These are phyloP conservation scores for Gastrophryne carolinensis DNA, from an alignment of 2,797 vertebrate genomes.

Conservation along the genomic window DNA sequence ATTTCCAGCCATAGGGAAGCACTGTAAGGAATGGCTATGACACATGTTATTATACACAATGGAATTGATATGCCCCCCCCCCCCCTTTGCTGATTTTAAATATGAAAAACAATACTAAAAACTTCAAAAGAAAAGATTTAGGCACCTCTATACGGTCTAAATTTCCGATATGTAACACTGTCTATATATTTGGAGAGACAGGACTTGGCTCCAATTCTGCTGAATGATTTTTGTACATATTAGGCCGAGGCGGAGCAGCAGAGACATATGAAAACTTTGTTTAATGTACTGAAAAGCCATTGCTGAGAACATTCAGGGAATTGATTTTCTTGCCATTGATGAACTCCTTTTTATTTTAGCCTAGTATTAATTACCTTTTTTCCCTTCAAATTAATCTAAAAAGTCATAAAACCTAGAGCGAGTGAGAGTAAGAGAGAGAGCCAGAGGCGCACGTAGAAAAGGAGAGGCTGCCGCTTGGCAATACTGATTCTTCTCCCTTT, in stretches of 20 bases:
- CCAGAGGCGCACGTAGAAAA: constrained; percentile 66
- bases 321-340: constrained; percentile 87
- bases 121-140: too few species aligned
- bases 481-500: constrained; percentile 40
- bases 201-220: constrained; percentile 67
- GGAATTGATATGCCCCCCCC: too few species aligned
- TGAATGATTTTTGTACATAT: constrained; percentile 75
- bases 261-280: constrained; percentile 84
- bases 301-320: constrained; percentile 84
- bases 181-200: constrained; percentile 48
- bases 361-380: constrained; percentile 74
- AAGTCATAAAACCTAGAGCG: constrained; percentile 82
- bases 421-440: too few species aligned
- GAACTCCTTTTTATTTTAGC: constrained; percentile 83
- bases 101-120: too few species aligned
- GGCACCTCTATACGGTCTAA: too few species aligned
- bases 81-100: too few species aligned
- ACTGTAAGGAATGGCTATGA: too few species aligned
- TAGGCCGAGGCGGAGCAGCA: constrained; percentile 72
- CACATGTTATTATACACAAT: too few species aligned
- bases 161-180: too few species aligned
- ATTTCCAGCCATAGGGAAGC: too few species aligned
- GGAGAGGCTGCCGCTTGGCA: background rate
- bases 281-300: constrained; percentile 87
- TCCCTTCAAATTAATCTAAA: constrained; percentile 82